Evolutionary conservation across 2,797 vertebrate species (phyloP), one percentile per base, ranked within the genome.

Genomic region (Mycteria americana): DNA sequence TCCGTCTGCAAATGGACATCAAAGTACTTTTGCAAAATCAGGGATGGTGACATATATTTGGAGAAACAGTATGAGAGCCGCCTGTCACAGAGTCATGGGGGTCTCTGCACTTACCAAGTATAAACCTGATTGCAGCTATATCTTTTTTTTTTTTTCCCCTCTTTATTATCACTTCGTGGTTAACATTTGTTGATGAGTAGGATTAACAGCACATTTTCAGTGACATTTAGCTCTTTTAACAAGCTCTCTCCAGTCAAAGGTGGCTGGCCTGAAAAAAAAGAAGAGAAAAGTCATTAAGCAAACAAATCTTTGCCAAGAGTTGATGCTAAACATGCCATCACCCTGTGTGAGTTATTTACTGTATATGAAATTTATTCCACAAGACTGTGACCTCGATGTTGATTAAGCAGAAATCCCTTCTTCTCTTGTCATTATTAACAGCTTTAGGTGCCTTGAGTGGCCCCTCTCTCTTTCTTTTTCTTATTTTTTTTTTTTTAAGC

Each of bases 1-100:
- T 98, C 98, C 97, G 70, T 98, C 97, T 98, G 98, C 98, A 98
- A 97, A 97, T 54, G 93, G 96, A 99, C 98, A 98, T 99, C 98
- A 99, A 99, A 99, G 99, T 76, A 62, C 92, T 97, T 96, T 57
- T 96, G 94, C 86, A 91, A 84, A 96, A 86, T 85, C 96, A 94
- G 96, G 69, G 92, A 87, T 98, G 96, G 96, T 96, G 97, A 98
- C 93, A 98, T 98, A 96, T 99, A 98, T 99, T 99, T 99, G 97
- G 98, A 98, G 96, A 98, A 98, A 72, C 98, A 98, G 98, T 98
- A 92, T 98, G 98, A 98, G 95, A 97, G 96, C 98, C 43, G 97
- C 98, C 98, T 98, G 97, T 96, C 84, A 83, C 80, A 74, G 90
- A 96, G 97, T 97, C 96, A 30, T 86, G 85, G 83, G 83, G 96